Evolutionary conservation across 2,888 invertebrate species (phyloP), one percentile per base, ranked within the genome.

Genomic region (Stenichneumon culpator): DNA sequence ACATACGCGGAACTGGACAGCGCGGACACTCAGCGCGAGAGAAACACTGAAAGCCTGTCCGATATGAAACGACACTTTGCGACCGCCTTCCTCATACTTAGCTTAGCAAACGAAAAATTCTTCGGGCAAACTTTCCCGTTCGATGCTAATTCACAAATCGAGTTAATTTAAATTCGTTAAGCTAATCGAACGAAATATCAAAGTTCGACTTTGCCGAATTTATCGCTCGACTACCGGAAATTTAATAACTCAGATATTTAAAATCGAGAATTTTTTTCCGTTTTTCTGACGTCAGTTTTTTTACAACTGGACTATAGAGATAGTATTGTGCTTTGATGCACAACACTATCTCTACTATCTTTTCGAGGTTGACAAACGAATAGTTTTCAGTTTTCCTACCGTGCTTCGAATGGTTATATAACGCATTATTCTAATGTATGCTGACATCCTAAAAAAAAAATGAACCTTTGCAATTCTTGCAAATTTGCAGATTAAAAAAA

Each of bases 21-120:
- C n/a, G 54, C 57, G 22, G 14, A 22, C 22, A 39, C 25, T 14
- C 50, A 16, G 4, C 36, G 22, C 50, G 65, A 25, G 25, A 57
- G 57, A 25, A 25, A 57, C 22, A 22, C 11, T 22, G 9, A 70
- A 57, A 79, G 79, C 47, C 47, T 47, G 69, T 36, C 47, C 16
- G 14, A 54, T 57, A 69, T 57, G 69, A 69, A 75, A 47, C 44
- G 6, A 70, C 32, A 50, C 44, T 60, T 78, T 47, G 25, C 52
- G 52, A 19, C 70, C 11, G 39, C 36, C 50, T 36, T 75, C 32
- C 75, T 65, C 36, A 32, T 36, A 19, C 39, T 52, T 47, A 7
- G 6, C 11, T 65, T 67, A 14, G 14, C 52, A 44, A 39, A 75
- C 19, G 3, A 54, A 5, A 52, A 9, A 16, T 19, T 28, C 47